Conservation (phyloP, 2,888 invertebrate genomes). For the Leucoptera coffeella region DNA sequence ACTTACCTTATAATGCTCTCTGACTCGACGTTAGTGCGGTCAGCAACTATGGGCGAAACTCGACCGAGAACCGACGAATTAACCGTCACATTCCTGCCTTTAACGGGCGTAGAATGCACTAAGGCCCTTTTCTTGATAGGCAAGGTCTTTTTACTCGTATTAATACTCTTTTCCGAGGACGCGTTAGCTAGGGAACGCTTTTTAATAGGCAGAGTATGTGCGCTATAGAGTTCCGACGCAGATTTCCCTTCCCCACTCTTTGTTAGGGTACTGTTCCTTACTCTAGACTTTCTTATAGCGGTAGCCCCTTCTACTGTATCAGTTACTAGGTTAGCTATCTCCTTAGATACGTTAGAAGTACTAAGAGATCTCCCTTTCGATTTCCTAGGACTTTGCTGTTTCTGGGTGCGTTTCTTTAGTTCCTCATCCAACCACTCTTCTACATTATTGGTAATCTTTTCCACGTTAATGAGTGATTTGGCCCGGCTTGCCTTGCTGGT, state of each 20-base stretch:
- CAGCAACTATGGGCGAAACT: constrained; percentile 22
- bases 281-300: constrained; percentile 12
- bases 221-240: constrained; percentile 14
- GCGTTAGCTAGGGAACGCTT: constrained; percentile 17
- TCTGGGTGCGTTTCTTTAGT: constrained; percentile 12
- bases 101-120: constrained; percentile 30
- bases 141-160: constrained; percentile 7
- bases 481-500: constrained; percentile 6
- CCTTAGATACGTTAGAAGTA: constrained; percentile 6
- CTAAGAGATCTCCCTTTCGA: constrained; percentile 3
- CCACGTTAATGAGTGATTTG: constrained; percentile 16
- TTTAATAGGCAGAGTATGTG: constrained; percentile 23
- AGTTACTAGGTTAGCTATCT: constrained; percentile 17
- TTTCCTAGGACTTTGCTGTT: constrained; percentile 3
- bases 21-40: constrained; percentile 1
- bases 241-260: constrained; percentile 9
- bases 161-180: constrained; percentile 1
- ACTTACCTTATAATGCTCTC: constrained; percentile 1
- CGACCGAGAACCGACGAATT: constrained; percentile 17
- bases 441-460: constrained; percentile 14
- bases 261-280: constrained; percentile 10
- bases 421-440: constrained; percentile 24
- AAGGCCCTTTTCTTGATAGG: constrained; percentile 26
- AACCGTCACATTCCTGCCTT: constrained; percentile 13
- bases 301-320: constrained; percentile 16